A percentile compares a stretch with the other conserved stretches of the same genome.
These are phyloP conservation scores for Eonycteris spelaea DNA, from an alignment of 2,113 vertebrate genomes.

Conservation along the genomic window DNA sequence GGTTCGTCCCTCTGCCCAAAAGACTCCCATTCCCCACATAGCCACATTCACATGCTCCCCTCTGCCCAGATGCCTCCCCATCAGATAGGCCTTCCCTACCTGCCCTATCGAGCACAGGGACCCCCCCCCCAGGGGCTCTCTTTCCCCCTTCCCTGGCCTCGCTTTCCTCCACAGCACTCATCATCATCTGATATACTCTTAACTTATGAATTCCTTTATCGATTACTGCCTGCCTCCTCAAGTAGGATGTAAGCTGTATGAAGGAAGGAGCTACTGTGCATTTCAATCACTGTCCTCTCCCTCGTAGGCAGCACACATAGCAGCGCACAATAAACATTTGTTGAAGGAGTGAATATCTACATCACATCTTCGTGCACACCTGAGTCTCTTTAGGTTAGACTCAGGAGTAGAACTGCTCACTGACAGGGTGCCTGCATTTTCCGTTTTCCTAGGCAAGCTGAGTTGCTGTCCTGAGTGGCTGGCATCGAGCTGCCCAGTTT, in stretches of 20 bases:
- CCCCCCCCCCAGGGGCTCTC: neutral
- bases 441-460: neutral
- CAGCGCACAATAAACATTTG: neutral
- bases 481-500: neutral
- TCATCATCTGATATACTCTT: neutral
- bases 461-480: neutral
- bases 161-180: neutral
- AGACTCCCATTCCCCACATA: neutral
- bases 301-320: neutral
- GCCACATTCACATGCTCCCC: neutral
- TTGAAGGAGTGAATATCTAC: neutral
- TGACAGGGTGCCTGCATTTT: rapidly evolving
- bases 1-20: neutral
- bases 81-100: neutral
- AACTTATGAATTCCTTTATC: neutral
- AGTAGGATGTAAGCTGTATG: neutral
- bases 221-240: neutral
- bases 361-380: neutral
- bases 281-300: neutral
- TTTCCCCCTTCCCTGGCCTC: neutral
- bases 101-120: neutral
- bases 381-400: neutral
- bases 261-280: neutral
- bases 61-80: neutral
- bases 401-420: neutral